Conservation (phyloP, 1,140 invertebrate genomes). For the Rhagoletis zephyria region DNA sequence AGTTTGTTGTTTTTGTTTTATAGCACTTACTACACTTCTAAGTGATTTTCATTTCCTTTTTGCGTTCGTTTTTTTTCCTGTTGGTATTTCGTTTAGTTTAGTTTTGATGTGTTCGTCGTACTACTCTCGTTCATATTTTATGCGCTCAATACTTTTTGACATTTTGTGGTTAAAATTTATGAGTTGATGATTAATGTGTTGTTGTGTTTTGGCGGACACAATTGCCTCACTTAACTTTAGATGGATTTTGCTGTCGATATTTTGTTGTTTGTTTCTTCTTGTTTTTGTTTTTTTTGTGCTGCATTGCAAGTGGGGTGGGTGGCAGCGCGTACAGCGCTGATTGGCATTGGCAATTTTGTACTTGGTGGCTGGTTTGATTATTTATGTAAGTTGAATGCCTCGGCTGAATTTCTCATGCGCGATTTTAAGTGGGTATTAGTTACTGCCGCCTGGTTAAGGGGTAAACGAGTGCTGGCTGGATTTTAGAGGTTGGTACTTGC, state of each 20-base stretch:
- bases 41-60: not conserved
- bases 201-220: slow-evolving; percentile 19
- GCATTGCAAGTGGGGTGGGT: not conserved
- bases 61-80: not conserved
- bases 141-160: slow-evolving; percentile 40
- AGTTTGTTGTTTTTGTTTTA: not conserved
- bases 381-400: not conserved
- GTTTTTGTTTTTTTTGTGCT: not conserved
- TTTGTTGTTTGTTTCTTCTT: too few relatives aligned
- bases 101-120: not conserved
- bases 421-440: not conserved
- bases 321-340: not conserved
- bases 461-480: not conserved
- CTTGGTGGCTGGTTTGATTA: slow-evolving; percentile 8
- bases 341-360: too few relatives aligned
- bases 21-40: not conserved
- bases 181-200: slow-evolving; percentile 39
- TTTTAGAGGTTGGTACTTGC: too few relatives aligned
- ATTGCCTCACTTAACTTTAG: slow-evolving; percentile 20
- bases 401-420: too few relatives aligned
- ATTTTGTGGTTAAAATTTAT: slow-evolving; percentile 45
- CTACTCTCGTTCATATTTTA: slow-evolving; percentile 32
- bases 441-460: not conserved
- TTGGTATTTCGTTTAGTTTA: not conserved
- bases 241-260: not conserved